These are phyloP conservation scores for Mionectes olivaceus DNA, from an alignment of 2,797 vertebrate genomes.

Conservation along the genomic window DNA sequence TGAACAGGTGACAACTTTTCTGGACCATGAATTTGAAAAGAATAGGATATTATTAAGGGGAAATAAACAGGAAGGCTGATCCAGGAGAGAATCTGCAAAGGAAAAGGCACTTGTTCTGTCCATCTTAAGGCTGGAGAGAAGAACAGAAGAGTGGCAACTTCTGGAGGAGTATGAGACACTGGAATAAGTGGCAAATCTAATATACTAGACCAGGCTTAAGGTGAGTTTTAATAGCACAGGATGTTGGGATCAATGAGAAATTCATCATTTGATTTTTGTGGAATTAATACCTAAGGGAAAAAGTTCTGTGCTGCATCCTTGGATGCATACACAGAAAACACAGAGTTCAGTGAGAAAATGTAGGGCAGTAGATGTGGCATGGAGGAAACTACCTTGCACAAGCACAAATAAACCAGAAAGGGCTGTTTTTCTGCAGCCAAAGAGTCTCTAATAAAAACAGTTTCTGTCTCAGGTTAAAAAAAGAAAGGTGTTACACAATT, in stretches of 20 bases:
- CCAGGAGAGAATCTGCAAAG: not conserved
- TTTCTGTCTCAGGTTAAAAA: slow-evolving; percentile 55
- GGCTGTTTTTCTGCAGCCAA: not conserved
- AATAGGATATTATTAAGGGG: not conserved
- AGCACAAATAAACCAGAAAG: not conserved
- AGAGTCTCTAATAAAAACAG: not conserved
- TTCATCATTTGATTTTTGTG: not conserved
- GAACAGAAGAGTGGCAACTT: not conserved
- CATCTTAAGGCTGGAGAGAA: not conserved
- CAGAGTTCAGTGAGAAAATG: not conserved
- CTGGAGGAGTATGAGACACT: not conserved
- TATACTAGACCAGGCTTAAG: not conserved
- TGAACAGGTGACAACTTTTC: not conserved
- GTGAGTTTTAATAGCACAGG: not conserved
- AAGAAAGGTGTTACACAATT: slow-evolving; percentile 55
- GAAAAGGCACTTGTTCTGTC: not conserved
- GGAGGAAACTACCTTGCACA: not conserved
- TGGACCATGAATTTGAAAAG: not conserved
- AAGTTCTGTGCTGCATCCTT: not conserved
- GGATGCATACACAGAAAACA: not conserved
- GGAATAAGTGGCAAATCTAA: not conserved
- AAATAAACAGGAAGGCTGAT: not conserved
- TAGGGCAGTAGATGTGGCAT: not conserved
- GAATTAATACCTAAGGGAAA: not conserved
- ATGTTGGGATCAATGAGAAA: not conserved